Conservation (phyloP, 2,888 invertebrate genomes). For the Agriotes lineatus region DNA sequence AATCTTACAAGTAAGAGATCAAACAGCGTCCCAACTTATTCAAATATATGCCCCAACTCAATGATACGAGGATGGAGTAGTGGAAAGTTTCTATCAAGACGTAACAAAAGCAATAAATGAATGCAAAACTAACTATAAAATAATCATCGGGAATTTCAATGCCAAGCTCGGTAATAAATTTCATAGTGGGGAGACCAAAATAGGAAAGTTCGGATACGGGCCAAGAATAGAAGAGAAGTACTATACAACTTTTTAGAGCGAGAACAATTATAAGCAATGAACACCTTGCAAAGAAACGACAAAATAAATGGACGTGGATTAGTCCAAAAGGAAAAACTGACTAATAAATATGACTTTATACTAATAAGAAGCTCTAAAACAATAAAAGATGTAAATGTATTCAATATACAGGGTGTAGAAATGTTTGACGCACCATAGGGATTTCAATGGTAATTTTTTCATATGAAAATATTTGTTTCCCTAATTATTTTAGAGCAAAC, state of each 20-base stretch:
- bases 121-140: background rate
- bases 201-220: constrained; percentile 41
- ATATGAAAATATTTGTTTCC: no score
- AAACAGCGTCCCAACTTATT: no score
- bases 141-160: constrained; percentile 2
- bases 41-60: background rate
- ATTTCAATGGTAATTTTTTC: no score
- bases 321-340: constrained; percentile 38
- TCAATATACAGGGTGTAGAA: no score
- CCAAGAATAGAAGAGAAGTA: constrained; percentile 51
- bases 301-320: constrained; percentile 47
- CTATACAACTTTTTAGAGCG: constrained; percentile 47
- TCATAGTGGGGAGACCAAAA: background rate
- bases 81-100: background rate
- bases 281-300: constrained; percentile 45
- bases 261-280: constrained; percentile 47
- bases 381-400: no score
- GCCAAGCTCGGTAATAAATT: background rate
- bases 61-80: background rate
- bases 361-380: background rate
- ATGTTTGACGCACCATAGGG: no score
- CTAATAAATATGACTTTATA: constrained; percentile 49
- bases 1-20: no score
- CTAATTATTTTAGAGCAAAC: no score
- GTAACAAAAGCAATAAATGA: background rate